These are phyloP conservation scores for Cololabis saira DNA, from an alignment of 2,113 vertebrate species.

Conservation along the genomic window DNA sequence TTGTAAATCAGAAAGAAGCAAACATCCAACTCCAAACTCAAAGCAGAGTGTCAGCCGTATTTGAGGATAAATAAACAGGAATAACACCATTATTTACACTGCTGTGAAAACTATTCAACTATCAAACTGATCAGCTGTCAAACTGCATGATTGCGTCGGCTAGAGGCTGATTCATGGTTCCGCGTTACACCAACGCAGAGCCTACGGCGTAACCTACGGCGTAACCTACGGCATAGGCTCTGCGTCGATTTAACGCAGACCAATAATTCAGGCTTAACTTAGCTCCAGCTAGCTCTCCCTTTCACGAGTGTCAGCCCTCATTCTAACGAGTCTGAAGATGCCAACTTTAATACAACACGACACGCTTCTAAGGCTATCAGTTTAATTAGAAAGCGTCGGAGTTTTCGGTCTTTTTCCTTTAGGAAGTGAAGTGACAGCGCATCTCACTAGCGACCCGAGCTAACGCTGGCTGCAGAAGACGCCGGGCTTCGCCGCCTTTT, in stretches of 20 bases:
- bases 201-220: too few relatives aligned
- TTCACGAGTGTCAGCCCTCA: background rate
- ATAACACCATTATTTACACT: background rate
- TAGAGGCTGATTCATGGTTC: too few relatives aligned
- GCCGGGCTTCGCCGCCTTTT: background rate
- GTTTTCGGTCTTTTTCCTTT: constrained; percentile 5
- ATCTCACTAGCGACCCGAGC: constrained; percentile 34
- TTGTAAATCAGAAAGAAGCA: too few relatives aligned
- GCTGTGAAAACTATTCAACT: background rate
- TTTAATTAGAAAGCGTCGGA: background rate
- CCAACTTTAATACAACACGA: background rate
- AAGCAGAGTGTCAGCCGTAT: too few relatives aligned
- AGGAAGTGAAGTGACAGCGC: background rate
- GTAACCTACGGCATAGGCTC: too few relatives aligned
- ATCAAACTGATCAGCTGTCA: constrained; percentile 30
- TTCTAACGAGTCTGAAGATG: background rate
- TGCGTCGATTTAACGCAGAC: too few relatives aligned
- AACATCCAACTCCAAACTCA: too few relatives aligned
- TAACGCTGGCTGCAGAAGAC: constrained; percentile 25
- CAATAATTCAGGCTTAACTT: too few relatives aligned
- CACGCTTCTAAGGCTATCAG: rapidly evolving
- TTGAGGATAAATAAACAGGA: background rate
- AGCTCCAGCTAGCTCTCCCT: background rate
- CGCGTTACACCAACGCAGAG: too few relatives aligned
- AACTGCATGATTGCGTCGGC: background rate